Percentiles rank a stretch among this genome's conserved stretches.
Evolutionary conservation across 2,888 invertebrate species (phyloP).

Genomic region (Ophonus ardosiacus): DNA sequence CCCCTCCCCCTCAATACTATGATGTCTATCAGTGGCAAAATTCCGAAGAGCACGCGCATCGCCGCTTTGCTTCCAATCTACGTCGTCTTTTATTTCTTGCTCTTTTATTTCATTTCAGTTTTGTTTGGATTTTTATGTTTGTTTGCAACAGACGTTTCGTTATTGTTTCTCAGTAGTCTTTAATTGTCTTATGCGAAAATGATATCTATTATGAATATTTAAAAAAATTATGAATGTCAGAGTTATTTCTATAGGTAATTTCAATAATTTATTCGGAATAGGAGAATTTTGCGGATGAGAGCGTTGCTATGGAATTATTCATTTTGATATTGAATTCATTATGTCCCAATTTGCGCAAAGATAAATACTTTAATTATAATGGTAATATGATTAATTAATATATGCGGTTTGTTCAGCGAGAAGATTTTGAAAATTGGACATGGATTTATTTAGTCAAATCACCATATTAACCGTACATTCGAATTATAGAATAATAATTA

Average conservation of each 20-base stretch:
- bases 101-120: constrained; percentile 46
- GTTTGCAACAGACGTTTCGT: constrained; percentile 1
- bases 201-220: constrained; percentile 21
- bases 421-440: constrained; percentile 18
- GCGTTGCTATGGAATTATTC: constrained; percentile 3
- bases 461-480: not conserved
- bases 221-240: not conserved
- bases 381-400: constrained; percentile 32
- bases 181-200: constrained; percentile 42
- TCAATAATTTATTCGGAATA: constrained; percentile 34
- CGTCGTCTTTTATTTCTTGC: constrained; percentile 37
- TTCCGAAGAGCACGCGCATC: constrained; percentile 41
- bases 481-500: not conserved
- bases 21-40: constrained; percentile 38
- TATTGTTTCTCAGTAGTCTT: constrained; percentile 25
- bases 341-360: not conserved
- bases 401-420: not conserved
- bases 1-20: not conserved
- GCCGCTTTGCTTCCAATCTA: constrained; percentile 44
- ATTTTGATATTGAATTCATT: constrained; percentile 22
- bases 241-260: not conserved
- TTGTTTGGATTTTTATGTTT: constrained; percentile 46
- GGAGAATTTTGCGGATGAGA: constrained; percentile 1
- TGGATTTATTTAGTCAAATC: not conserved
- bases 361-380: constrained; percentile 35